Percentiles rank a stretch among this genome's conserved stretches.
Evolutionary conservation across 2,113 vertebrate genomes (phyloP).

Genomic region (Psettodes erumei): DNA sequence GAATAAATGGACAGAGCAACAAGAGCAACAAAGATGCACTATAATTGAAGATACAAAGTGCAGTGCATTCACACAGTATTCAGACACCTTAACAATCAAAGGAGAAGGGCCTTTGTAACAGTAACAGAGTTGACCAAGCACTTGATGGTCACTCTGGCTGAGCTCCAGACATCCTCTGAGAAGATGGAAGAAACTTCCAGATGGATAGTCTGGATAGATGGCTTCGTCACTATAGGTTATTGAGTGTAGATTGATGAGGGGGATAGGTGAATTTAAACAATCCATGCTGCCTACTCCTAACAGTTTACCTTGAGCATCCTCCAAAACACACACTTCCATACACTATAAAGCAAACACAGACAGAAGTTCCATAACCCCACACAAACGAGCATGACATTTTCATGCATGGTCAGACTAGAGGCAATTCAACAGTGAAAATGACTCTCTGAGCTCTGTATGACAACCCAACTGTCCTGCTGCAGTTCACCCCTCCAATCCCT

Average conservation of each 20-base stretch:
- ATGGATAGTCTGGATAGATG: too few relatives aligned
- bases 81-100: too few relatives aligned
- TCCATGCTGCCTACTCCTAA: slow-evolving; percentile 49
- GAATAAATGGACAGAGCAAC: not conserved
- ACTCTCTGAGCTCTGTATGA: not conserved
- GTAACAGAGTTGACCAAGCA: too few relatives aligned
- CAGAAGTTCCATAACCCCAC: slow-evolving; percentile 3
- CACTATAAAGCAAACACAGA: not conserved
- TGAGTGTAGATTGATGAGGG: too few relatives aligned
- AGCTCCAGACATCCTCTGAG: too few relatives aligned
- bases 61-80: too few relatives aligned
- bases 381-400: not conserved
- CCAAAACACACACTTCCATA: slow-evolving; percentile 20
- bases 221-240: too few relatives aligned
- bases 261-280: too few relatives aligned
- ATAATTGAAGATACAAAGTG: too few relatives aligned
- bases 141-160: too few relatives aligned
- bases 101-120: too few relatives aligned
- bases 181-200: too few relatives aligned
- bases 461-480: not conserved
- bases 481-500: slow-evolving; percentile 23
- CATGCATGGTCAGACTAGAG: not conserved
- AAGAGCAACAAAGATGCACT: not conserved
- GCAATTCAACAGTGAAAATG: not conserved
- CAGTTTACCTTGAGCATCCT: slow-evolving; percentile 59